Percentiles rank a stretch among this genome's conserved stretches.
Evolutionary conservation across 2,888 invertebrate genomes (phyloP).

Genomic region (Hypomecis atomaria): DNA sequence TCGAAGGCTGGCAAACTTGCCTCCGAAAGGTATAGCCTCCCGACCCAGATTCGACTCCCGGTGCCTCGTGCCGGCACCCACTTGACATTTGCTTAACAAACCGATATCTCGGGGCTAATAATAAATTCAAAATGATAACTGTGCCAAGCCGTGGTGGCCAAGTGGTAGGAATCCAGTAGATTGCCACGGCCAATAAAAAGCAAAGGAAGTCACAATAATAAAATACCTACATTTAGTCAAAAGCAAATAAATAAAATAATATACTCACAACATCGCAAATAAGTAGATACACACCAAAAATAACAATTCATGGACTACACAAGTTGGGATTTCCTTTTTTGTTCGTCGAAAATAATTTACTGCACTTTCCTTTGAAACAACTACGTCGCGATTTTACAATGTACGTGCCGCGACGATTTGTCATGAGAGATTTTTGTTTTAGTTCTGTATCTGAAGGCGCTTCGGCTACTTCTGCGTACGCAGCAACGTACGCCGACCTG

Average conservation of each 20-base stretch:
- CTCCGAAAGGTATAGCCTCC: conserved; percentile 17
- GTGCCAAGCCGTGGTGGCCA: too few relatives aligned
- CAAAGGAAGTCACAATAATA: conserved; percentile 11
- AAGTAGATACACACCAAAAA: neutral
- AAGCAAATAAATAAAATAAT: conserved; percentile 3
- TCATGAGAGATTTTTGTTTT: conserved; percentile 17
- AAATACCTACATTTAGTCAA: conserved; percentile 15
- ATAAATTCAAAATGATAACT: too few relatives aligned
- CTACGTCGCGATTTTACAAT: conserved; percentile 55
- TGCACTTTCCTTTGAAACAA: conserved; percentile 60
- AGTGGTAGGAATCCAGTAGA: too few relatives aligned
- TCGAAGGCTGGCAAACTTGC: neutral
- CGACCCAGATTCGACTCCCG: conserved; percentile 24
- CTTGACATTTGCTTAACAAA: conserved; percentile 34
- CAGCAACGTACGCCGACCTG: conserved; percentile 34
- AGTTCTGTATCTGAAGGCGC: conserved; percentile 26
- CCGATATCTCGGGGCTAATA: conserved; percentile 13
- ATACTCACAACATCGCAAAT: neutral
- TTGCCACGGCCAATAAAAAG: neutral
- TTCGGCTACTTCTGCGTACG: conserved; percentile 15
- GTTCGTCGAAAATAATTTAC: conserved; percentile 59
- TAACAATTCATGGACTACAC: conserved; percentile 2
- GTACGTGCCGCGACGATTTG: conserved; percentile 37
- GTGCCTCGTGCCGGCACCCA: conserved; percentile 16
- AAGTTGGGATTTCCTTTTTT: conserved; percentile 50